phyloP scores from a whole-genome alignment of 2,797 vertebrate genomes.

The Hippoglossus hippoglossus region DNA sequence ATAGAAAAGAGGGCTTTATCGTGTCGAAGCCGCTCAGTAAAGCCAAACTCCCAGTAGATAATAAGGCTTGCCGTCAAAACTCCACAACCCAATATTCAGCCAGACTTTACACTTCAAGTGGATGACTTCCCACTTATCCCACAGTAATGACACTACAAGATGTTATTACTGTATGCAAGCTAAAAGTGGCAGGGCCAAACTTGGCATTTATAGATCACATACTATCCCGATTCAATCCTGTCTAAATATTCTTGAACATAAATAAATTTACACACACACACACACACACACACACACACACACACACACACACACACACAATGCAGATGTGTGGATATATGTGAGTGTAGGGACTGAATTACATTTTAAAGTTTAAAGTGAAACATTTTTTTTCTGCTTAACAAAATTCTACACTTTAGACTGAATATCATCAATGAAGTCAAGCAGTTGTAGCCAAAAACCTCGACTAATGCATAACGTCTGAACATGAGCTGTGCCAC shows the following conservation, averaged over 20 bases:
- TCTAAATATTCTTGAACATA: too few relatives aligned
- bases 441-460: too few relatives aligned
- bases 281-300: too few relatives aligned
- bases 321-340: not conserved
- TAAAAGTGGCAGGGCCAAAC: too few relatives aligned
- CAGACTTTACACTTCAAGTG: not conserved
- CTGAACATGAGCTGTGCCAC: too few relatives aligned
- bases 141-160: not conserved
- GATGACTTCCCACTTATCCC: not conserved
- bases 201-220: not conserved
- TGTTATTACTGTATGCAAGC: not conserved
- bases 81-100: not conserved
- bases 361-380: too few relatives aligned
- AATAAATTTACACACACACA: not conserved
- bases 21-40: conserved; percentile 27
- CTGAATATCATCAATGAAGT: too few relatives aligned
- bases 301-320: too few relatives aligned
- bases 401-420: too few relatives aligned
- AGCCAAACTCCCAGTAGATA: conserved; percentile 15
- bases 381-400: too few relatives aligned
- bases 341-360: not conserved
- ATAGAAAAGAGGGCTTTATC: conserved; percentile 42
- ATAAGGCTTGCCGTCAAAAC: conserved; percentile 2
- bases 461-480: too few relatives aligned
- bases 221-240: too few relatives aligned